Percentiles rank a stretch among this genome's conserved stretches.
phyloP scores from a whole-genome alignment of 2,888 invertebrate genomes.

The Trissolcus brochymenae region DNA sequence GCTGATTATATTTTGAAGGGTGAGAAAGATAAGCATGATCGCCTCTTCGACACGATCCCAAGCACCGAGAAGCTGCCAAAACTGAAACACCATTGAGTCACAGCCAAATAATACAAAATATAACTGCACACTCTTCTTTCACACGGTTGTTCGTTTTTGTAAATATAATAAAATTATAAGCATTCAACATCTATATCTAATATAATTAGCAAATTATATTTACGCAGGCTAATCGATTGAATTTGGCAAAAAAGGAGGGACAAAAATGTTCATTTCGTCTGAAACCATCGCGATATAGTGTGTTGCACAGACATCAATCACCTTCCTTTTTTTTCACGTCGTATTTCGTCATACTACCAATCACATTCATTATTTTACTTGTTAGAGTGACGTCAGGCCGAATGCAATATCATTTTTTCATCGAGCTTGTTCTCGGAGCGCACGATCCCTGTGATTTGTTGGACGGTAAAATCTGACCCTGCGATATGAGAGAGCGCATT shows the following conservation, averaged over 20 bases:
- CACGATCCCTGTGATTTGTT: background rate
- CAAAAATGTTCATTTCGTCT: constrained; percentile 5
- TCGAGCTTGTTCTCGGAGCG: background rate
- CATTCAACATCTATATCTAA: no score
- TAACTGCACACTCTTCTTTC: no score
- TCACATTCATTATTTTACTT: constrained; percentile 14
- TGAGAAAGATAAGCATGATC: constrained; percentile 9
- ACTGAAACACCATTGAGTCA: constrained; percentile 1
- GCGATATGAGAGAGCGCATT: no score
- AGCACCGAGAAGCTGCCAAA: constrained; percentile 8
- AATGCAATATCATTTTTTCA: constrained; percentile 7
- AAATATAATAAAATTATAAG: no score
- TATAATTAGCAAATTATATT: no score
- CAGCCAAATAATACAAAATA: background rate
- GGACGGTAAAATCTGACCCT: no score
- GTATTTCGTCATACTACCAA: constrained; percentile 11
- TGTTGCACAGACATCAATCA: constrained; percentile 1
- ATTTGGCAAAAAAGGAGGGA: no score
- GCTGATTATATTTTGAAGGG: constrained; percentile 1
- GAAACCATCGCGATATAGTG: background rate
- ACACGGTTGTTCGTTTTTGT: no score
- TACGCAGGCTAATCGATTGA: no score
- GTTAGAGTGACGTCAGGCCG: background rate
- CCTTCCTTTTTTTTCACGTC: background rate
- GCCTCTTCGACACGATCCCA: constrained; percentile 1